Percentiles rank a stretch among this genome's conserved stretches.
phyloP scores from a whole-genome alignment of 2,797 vertebrate species.

The Labeo calbasu region DNA sequence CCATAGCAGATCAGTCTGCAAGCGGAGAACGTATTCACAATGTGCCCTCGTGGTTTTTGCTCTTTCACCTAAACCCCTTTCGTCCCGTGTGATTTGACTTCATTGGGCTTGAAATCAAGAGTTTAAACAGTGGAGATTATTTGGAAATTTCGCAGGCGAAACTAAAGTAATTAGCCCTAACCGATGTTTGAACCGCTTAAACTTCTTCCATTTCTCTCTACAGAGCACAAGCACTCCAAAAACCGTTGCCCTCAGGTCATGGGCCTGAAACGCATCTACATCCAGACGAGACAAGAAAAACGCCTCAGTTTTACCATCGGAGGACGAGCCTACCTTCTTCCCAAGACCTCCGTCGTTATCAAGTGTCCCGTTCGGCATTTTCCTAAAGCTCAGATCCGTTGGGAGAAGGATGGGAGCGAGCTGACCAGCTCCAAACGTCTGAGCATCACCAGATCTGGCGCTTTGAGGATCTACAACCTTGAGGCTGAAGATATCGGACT shows the following conservation, averaged over 20 bases:
- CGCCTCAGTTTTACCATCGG: conserved; percentile 88
- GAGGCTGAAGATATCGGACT: conserved; percentile 78
- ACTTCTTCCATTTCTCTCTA: background rate
- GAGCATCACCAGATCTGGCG: conserved; percentile 84
- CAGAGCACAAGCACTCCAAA: conserved; percentile 74
- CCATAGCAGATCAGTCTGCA: background rate
- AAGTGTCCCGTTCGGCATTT: conserved; percentile 86
- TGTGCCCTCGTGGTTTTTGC: conserved; percentile 16
- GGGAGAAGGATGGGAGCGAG: conserved; percentile 85
- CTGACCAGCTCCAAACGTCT: conserved; percentile 80
- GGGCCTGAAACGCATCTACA: conserved; percentile 81
- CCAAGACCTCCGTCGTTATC: conserved; percentile 87
- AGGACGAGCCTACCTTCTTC: conserved; percentile 86
- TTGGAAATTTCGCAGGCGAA: background rate
- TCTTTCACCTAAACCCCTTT: conserved; percentile 5
- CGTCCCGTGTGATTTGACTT: conserved; percentile 25
- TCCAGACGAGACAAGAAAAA: conserved; percentile 86
- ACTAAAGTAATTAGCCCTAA: conserved; percentile 31
- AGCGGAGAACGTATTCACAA: background rate
- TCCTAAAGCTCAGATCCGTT: conserved; percentile 83
- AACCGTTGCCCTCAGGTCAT: conserved; percentile 80
- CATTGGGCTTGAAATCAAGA: conserved; percentile 23
- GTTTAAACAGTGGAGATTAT: conserved; percentile 29
- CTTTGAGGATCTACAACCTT: conserved; percentile 84
- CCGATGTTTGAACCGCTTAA: conserved; percentile 22